phyloP scores from a whole-genome alignment of 2,888 invertebrate species.

The Oxystoma pomonae region DNA sequence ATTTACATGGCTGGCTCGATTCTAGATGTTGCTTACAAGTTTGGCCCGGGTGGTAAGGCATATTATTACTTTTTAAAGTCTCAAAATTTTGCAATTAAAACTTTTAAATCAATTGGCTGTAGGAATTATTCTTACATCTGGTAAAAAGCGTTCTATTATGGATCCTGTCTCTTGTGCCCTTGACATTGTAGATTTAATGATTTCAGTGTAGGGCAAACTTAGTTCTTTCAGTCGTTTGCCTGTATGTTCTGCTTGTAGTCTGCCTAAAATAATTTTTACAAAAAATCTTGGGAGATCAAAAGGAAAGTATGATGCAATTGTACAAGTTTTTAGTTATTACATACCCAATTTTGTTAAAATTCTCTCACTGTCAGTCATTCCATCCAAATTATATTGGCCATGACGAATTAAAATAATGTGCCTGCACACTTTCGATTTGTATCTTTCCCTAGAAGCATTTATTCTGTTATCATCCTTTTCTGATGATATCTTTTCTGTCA shows the following conservation, averaged over 20 bases:
- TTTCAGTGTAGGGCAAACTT: slow-evolving; percentile 70
- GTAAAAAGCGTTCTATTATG: slow-evolving; percentile 71
- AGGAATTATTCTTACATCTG: slow-evolving; percentile 38
- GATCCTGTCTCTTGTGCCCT: slow-evolving; percentile 88
- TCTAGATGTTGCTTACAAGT: no score
- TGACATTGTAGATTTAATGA: slow-evolving; percentile 89
- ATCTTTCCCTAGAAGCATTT: slow-evolving; percentile 62
- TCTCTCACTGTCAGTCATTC: slow-evolving; percentile 66
- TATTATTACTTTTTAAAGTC: no score
- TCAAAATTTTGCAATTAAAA: no score
- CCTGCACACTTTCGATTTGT: slow-evolving; percentile 61
- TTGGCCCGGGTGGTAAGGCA: no score
- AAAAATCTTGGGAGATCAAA: no score
- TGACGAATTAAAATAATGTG: slow-evolving; percentile 90
- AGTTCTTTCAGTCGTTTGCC: slow-evolving; percentile 77
- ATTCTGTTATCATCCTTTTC: slow-evolving; percentile 62
- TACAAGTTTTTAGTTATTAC: neutral
- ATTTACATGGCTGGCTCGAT: no score
- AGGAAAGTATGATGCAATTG: neutral
- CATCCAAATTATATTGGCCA: slow-evolving; percentile 85
- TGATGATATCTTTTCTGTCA: slow-evolving; percentile 52
- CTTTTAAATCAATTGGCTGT: no score
- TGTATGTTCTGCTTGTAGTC: slow-evolving; percentile 79
- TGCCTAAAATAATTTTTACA: slow-evolving; percentile 67
- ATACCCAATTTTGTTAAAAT: slow-evolving; percentile 76